phyloP scores from a whole-genome alignment of 2,797 vertebrate species.

The Onychomys arenicola region DNA sequence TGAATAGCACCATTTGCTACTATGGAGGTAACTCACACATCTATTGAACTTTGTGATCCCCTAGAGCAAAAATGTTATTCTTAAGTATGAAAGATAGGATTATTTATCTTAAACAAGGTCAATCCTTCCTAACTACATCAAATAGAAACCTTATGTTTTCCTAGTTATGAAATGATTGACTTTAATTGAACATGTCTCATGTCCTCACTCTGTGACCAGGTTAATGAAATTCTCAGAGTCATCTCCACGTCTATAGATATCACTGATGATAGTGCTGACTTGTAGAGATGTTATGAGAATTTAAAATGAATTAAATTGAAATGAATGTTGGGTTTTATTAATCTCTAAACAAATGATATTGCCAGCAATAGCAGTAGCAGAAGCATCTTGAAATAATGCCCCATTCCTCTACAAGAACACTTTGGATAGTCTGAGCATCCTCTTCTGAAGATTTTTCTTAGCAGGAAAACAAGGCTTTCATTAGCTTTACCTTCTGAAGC shows the following conservation, averaged over 20 bases:
- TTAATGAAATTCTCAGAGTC: neutral
- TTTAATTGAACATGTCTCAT: neutral
- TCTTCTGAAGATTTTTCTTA: neutral
- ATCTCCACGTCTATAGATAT: constrained; percentile 26
- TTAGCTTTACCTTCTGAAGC: neutral
- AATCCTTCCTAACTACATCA: neutral
- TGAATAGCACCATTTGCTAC: neutral
- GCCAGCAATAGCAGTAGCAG: neutral
- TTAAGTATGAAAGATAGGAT: neutral
- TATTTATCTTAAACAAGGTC: constrained; percentile 3
- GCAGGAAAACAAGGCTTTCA: neutral
- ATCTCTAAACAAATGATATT: neutral
- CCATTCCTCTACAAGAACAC: neutral
- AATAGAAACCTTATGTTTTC: constrained; percentile 13
- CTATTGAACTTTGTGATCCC: neutral
- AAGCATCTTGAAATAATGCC: neutral
- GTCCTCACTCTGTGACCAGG: neutral
- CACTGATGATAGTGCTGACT: neutral
- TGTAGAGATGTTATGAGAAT: neutral
- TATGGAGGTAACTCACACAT: neutral
- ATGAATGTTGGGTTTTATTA: neutral
- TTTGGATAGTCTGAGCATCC: neutral
- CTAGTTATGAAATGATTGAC: constrained; percentile 13
- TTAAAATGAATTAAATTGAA: neutral
- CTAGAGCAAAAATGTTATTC: constrained; percentile 12